These are phyloP conservation scores for Gonocerus acuteangulatus DNA, from an alignment of 2,888 invertebrate species.

Conservation along the genomic window DNA sequence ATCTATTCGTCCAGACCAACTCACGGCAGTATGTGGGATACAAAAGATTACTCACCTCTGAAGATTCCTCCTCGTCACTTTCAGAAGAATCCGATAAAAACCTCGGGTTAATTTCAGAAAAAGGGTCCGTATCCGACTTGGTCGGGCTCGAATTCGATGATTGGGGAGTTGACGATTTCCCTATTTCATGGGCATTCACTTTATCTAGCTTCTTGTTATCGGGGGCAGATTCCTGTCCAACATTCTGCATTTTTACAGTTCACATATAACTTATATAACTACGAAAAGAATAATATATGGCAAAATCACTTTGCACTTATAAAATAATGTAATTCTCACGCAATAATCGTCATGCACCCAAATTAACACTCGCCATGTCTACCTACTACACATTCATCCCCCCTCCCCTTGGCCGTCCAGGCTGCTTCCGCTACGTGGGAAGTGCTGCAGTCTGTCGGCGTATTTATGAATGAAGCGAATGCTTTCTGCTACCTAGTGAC, in stretches of 20 bases:
- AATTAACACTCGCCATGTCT: conserved; percentile 40
- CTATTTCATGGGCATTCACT: conserved; percentile 55
- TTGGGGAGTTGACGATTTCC: conserved; percentile 63
- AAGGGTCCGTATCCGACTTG: conserved; percentile 80
- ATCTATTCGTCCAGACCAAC: conserved; percentile 26
- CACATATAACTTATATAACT: conserved; percentile 44
- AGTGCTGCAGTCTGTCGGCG: conserved; percentile 32
- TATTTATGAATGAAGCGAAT: conserved; percentile 1
- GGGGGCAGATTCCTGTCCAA: conserved; percentile 65
- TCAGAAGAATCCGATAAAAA: conserved; percentile 90
- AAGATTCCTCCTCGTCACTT: conserved; percentile 93
- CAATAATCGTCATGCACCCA: conserved; percentile 46
- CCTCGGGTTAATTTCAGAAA: conserved; percentile 74
- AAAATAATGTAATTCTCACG: conserved; percentile 39
- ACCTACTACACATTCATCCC: conserved; percentile 34
- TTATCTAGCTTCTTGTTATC: conserved; percentile 75
- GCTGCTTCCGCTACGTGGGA: conserved; percentile 38
- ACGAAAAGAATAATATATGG: conserved; percentile 34
- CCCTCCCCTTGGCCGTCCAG: conserved; percentile 28
- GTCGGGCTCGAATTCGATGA: conserved; percentile 75
- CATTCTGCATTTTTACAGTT: conserved; percentile 87
- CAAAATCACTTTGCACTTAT: conserved; percentile 32
- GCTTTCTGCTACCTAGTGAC: conserved; percentile 1
- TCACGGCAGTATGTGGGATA: conserved; percentile 19
- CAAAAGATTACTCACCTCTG: conserved; percentile 65